Evolutionary conservation across 92 coral and sea anemone species (phyloP).

Genomic region (Epizoanthus scotinus): DNA sequence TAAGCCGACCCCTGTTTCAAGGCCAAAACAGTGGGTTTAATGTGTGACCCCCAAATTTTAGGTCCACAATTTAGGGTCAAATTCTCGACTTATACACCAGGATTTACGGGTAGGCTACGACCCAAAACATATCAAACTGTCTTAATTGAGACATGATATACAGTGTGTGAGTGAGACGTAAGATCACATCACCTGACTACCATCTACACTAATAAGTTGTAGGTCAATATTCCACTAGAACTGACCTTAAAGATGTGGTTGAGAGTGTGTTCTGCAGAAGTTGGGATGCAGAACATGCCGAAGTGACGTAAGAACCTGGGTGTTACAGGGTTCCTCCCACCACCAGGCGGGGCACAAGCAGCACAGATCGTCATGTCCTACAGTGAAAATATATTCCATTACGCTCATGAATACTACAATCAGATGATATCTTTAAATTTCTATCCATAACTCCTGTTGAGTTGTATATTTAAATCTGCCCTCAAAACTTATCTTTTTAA

Average conservation of each 20-base stretch:
- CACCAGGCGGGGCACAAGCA: slow-evolving; percentile 99
- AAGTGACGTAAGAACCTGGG: slow-evolving; percentile 98
- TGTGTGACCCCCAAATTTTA: too few relatives aligned
- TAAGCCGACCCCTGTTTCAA: too few relatives aligned
- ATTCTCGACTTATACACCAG: too few relatives aligned
- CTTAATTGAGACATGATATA: background rate
- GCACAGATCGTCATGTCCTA: slow-evolving; percentile 99
- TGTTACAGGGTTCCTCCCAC: slow-evolving; percentile 98
- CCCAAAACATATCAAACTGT: background rate
- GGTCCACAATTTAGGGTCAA: too few relatives aligned
- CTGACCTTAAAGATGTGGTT: slow-evolving; percentile 95
- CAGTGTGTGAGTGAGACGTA: background rate
- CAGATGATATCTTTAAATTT: too few relatives aligned
- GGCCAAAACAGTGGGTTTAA: too few relatives aligned
- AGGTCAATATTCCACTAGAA: background rate
- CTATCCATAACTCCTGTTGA: too few relatives aligned
- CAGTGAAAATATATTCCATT: background rate
- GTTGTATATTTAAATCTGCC: too few relatives aligned
- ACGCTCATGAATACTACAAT: too few relatives aligned
- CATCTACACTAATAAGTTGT: too few relatives aligned
- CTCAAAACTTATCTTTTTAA: too few relatives aligned
- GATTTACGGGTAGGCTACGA: background rate
- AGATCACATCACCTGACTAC: too few relatives aligned
- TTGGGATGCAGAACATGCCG: slow-evolving; percentile 94
- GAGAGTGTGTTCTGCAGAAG: slow-evolving; percentile 95